Evolutionary conservation across 2,797 vertebrate genomes (phyloP).

Genomic region (Mus minutoides): DNA sequence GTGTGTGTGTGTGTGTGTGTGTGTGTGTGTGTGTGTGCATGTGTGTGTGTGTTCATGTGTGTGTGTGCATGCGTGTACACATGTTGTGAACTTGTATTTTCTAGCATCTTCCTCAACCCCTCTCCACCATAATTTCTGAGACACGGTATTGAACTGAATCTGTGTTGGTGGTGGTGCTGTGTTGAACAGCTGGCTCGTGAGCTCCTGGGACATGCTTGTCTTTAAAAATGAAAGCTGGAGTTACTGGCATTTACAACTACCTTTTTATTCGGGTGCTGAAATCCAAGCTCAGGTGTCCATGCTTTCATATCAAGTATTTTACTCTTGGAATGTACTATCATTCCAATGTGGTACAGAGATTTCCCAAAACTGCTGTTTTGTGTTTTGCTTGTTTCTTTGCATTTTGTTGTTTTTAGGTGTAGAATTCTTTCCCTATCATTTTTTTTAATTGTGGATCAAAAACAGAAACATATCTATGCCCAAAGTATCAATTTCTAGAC

Average conservation of each 20-base stretch:
- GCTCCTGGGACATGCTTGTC: neutral
- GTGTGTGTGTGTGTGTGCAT: no score
- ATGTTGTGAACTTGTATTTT: neutral
- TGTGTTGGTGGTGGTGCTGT: neutral
- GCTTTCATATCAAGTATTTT: neutral
- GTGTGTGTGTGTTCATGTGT: no score
- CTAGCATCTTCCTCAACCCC: neutral
- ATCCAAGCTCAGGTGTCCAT: neutral
- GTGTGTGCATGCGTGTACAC: no score
- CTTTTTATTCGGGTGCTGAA: neutral
- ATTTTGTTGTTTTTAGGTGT: neutral
- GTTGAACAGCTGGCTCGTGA: neutral
- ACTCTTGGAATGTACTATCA: neutral
- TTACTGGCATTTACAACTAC: neutral
- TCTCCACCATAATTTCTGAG: neutral
- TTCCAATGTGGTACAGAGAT: neutral
- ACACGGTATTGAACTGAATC: neutral
- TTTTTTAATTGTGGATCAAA: neutral
- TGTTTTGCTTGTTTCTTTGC: neutral
- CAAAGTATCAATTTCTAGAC: neutral
- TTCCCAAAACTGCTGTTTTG: neutral
- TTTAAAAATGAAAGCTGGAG: neutral
- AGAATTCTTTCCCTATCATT: neutral
- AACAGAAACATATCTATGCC: neutral
- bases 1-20: no score